Conservation (phyloP, 2,797 vertebrate genomes). For the Australoheros facetus region DNA sequence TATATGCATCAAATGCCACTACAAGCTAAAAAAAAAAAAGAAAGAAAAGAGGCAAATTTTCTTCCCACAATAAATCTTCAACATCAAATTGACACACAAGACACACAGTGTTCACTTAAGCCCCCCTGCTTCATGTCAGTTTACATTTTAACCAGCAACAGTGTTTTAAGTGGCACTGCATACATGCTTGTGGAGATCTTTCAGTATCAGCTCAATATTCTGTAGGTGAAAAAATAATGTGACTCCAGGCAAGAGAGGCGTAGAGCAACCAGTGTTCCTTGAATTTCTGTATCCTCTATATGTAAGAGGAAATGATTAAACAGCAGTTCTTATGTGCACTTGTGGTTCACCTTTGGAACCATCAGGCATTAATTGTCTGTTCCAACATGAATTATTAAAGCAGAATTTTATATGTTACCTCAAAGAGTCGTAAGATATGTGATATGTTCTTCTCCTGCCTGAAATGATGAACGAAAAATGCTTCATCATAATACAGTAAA, state of each 20-base stretch:
- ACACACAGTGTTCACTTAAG: background rate
- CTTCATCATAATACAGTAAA: conserved; percentile 15
- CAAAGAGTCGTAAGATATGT: conserved; percentile 31
- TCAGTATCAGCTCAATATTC: conserved; percentile 3
- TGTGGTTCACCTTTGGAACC: background rate
- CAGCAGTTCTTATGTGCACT: background rate
- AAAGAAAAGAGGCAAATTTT: background rate
- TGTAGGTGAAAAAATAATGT: background rate
- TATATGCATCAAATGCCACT: background rate
- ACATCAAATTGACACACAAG: background rate
- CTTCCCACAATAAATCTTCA: background rate
- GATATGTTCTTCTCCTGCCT: background rate
- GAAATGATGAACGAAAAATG: background rate
- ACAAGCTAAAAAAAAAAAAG: background rate
- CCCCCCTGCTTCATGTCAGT: background rate
- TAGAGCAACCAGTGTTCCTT: background rate
- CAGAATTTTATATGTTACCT: conserved; percentile 24
- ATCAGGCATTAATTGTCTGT: conserved; percentile 29
- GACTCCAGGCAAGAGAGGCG: background rate
- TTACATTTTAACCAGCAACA: background rate
- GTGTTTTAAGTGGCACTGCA: background rate
- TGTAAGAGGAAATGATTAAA: conserved; percentile 10
- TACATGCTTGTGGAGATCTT: background rate
- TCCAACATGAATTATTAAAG: conserved; percentile 60
- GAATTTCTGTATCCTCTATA: background rate